A percentile compares a stretch with the other conserved stretches of the same genome.
These are phyloP conservation scores for Eulimnadia texana DNA, from an alignment of 1,140 invertebrate species.

Conservation along the genomic window DNA sequence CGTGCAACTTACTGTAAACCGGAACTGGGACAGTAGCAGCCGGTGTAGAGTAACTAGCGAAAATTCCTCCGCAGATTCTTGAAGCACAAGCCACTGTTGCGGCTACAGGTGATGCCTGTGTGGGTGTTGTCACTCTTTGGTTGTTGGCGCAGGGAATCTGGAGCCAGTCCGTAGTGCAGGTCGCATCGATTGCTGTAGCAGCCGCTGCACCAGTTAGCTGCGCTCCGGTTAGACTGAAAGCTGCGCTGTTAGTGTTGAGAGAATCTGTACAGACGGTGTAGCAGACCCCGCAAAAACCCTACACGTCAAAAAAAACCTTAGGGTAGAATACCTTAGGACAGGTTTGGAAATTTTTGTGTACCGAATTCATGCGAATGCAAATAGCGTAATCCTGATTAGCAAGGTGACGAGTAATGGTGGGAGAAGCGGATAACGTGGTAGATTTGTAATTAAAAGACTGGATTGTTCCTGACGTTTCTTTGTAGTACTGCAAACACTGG, in stretches of 20 bases:
- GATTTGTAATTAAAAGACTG: conserved; percentile 57
- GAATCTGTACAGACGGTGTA: conserved; percentile 8
- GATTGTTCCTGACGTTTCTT: conserved; percentile 43
- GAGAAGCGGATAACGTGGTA: conserved; percentile 20
- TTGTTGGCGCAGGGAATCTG: not conserved
- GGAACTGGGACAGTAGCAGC: not conserved
- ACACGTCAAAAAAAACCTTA: not conserved
- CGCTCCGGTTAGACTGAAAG: not conserved
- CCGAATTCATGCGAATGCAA: conserved; percentile 8
- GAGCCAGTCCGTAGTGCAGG: not conserved
- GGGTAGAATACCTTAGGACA: not conserved
- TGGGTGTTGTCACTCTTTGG: not conserved
- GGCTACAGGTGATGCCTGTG: too few relatives aligned
- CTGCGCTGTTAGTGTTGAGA: not conserved
- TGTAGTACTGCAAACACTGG: conserved; percentile 58
- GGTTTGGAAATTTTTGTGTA: not conserved
- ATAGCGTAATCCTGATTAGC: conserved; percentile 13
- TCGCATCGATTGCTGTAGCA: not conserved
- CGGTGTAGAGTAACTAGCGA: not conserved
- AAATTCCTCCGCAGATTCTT: not conserved
- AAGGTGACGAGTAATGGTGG: not conserved
- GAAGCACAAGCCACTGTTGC: too few relatives aligned
- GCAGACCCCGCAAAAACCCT: conserved; percentile 11
- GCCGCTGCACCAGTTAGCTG: not conserved
- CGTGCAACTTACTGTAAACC: not conserved